Conservation (phyloP, 2,888 invertebrate species). For the Idaea dimidiata region DNA sequence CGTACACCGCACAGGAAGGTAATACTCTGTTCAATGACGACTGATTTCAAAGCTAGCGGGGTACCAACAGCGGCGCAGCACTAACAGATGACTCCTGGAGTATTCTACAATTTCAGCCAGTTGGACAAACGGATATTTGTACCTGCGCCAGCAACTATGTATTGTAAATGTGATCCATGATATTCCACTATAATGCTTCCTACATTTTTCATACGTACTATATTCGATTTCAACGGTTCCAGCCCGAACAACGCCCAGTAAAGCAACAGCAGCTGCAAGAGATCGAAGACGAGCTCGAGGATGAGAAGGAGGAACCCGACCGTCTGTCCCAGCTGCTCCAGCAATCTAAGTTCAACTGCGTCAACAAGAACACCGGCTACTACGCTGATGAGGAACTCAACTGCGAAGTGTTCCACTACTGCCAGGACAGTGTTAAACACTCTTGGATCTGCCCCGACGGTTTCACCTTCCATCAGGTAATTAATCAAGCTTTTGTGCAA, state of each 20-base stretch:
- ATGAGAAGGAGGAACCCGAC: conserved; percentile 93
- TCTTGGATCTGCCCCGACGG: conserved; percentile 97
- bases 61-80: no score
- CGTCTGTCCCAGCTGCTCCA: conserved; percentile 88
- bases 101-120: no score
- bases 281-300: conserved; percentile 80
- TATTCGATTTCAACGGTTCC: conserved; percentile 10
- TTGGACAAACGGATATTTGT: no score
- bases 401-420: conserved; percentile 97
- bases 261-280: conserved; percentile 55
- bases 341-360: conserved; percentile 92
- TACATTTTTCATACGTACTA: no score
- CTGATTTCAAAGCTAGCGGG: background rate
- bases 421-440: conserved; percentile 93
- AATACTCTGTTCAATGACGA: conserved; percentile 4
- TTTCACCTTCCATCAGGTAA: conserved; percentile 92
- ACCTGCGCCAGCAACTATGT: no score
- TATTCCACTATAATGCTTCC: no score
- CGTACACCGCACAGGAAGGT: conserved; percentile 64
- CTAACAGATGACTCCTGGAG: no score
- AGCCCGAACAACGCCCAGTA: conserved; percentile 48
- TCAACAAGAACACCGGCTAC: conserved; percentile 91
- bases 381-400: conserved; percentile 94
- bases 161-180: no score
- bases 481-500: conserved; percentile 6